These are phyloP conservation scores for Oncopodura yosiiana DNA, from an alignment of 1,140 invertebrate species.

Conservation along the genomic window DNA sequence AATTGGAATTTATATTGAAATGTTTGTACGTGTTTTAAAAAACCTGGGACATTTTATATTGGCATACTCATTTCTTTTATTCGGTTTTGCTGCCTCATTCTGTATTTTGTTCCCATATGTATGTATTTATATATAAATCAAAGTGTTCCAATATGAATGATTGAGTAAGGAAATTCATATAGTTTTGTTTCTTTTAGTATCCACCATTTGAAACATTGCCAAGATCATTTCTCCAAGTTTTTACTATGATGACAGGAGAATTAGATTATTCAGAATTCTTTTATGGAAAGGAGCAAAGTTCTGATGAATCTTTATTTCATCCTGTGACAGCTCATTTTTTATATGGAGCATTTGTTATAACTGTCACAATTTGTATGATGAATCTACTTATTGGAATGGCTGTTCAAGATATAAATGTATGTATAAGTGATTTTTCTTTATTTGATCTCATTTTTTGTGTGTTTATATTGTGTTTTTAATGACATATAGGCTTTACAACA, in stretches of 20 bases:
- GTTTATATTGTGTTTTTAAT: no score
- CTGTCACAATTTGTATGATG: slow-evolving; percentile 69
- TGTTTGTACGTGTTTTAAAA: no score
- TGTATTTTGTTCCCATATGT: slow-evolving; percentile 60
- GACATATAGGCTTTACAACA: no score
- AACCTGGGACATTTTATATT: slow-evolving; percentile 69
- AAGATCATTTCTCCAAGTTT: slow-evolving; percentile 54
- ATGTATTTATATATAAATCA: neutral
- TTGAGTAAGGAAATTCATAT: no score
- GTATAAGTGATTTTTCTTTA: no score
- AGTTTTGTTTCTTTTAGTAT: neutral
- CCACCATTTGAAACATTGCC: neutral
- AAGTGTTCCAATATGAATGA: no score
- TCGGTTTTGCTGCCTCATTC: slow-evolving; percentile 64
- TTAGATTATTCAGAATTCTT: slow-evolving; percentile 53
- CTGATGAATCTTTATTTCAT: no score
- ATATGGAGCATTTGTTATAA: slow-evolving; percentile 61
- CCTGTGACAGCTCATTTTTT: slow-evolving; percentile 56
- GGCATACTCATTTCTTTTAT: slow-evolving; percentile 65
- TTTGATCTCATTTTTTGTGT: no score
- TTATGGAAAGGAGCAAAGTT: slow-evolving; percentile 30
- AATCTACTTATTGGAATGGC: slow-evolving; percentile 70
- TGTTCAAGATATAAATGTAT: slow-evolving; percentile 51
- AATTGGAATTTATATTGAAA: no score
- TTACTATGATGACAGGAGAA: slow-evolving; percentile 79